Percentiles rank a stretch among this genome's conserved stretches.
These are phyloP conservation scores for Sebastes miniatus DNA, from an alignment of 2,797 vertebrate species.

Conservation along the genomic window DNA sequence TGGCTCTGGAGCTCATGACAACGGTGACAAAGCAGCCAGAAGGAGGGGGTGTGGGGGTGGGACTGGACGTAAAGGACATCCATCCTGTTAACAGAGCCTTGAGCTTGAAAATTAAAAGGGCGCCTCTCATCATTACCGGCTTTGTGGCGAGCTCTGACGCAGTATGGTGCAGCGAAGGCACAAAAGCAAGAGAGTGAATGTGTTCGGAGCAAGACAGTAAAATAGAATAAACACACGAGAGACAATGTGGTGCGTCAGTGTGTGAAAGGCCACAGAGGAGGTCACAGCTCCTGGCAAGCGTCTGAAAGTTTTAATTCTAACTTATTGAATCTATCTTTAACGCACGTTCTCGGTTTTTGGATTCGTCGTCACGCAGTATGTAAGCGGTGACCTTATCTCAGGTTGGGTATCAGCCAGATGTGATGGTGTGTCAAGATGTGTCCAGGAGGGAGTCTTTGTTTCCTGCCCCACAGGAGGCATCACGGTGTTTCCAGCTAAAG, in stretches of 20 bases:
- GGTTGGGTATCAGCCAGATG: constrained; percentile 41
- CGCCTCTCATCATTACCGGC: constrained; percentile 46
- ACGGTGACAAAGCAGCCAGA: constrained; percentile 77
- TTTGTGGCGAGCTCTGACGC: constrained; percentile 65
- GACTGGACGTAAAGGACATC: constrained; percentile 62
- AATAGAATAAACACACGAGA: constrained; percentile 56
- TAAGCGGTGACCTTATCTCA: constrained; percentile 32
- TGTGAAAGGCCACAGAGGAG: constrained; percentile 50
- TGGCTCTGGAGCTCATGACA: constrained; percentile 70
- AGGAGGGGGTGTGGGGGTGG: constrained; percentile 8
- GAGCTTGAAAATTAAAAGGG: constrained; percentile 61
- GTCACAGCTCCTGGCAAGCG: constrained; percentile 19
- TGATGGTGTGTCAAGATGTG: constrained; percentile 53
- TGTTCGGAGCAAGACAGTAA: constrained; percentile 52
- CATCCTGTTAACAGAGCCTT: constrained; percentile 57
- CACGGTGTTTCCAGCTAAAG: constrained; percentile 73
- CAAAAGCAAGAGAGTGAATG: constrained; percentile 48
- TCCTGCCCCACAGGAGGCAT: constrained; percentile 71
- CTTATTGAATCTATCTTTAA: background rate
- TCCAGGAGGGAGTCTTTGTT: constrained; percentile 64
- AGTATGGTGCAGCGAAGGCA: constrained; percentile 39
- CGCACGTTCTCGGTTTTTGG: background rate
- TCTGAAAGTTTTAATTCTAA: background rate
- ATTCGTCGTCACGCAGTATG: background rate
- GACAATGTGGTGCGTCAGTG: constrained; percentile 36